These are phyloP conservation scores for Drosophila navojoa DNA, from an alignment of 1,140 invertebrate genomes.

Conservation along the genomic window DNA sequence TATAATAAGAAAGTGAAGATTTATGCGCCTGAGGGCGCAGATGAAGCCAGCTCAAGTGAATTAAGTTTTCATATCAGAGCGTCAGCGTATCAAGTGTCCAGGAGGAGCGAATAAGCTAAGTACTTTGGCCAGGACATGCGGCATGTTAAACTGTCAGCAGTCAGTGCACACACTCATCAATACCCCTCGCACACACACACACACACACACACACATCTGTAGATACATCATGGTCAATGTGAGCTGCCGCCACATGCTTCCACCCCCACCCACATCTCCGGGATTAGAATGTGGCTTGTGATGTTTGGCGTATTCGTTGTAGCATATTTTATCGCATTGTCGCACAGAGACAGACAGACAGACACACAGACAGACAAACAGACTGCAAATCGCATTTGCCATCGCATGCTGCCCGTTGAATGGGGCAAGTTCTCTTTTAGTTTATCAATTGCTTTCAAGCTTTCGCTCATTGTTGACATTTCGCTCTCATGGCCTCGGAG, in stretches of 20 bases:
- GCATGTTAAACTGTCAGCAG: constrained; percentile 29
- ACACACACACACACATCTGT: background rate
- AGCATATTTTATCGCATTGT: constrained; percentile 21
- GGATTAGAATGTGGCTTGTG: constrained; percentile 14
- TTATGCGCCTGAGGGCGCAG: constrained; percentile 27
- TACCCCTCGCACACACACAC: constrained; percentile 6
- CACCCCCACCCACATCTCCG: background rate
- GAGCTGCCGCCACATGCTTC: constrained; percentile 34
- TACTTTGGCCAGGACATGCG: background rate
- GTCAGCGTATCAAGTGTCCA: constrained; percentile 38
- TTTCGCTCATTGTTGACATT: constrained; percentile 54
- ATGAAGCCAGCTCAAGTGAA: constrained; percentile 51
- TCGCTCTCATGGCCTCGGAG: constrained; percentile 38
- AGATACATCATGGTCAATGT: constrained; percentile 47
- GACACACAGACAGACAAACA: too few relatives aligned
- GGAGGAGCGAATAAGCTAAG: constrained; percentile 25
- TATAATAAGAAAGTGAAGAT: constrained; percentile 16
- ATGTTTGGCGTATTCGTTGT: constrained; percentile 12
- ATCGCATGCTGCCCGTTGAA: constrained; percentile 16
- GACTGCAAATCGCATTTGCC: constrained; percentile 27
- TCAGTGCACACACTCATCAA: constrained; percentile 8
- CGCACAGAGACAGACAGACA: constrained; percentile 26
- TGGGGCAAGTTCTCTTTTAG: constrained; percentile 4
- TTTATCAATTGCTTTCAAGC: constrained; percentile 9
- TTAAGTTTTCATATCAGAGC: constrained; percentile 45